Evolutionary conservation across 2,888 invertebrate genomes (phyloP), one percentile per base, ranked within the genome.

Genomic region (Melieria crassipennis): DNA sequence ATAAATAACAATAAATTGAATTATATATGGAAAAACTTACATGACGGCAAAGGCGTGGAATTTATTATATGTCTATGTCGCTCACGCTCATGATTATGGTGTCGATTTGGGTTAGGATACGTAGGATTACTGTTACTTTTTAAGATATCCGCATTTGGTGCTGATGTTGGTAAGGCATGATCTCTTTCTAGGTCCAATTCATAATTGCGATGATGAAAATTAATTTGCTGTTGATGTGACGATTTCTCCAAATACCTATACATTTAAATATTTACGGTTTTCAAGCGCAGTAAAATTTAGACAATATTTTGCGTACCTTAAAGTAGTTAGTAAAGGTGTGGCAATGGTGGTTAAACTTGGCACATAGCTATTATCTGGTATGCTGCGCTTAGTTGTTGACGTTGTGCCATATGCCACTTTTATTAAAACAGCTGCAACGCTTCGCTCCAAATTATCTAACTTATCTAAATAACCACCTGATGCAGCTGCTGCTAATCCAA

Each of bases 51-150:
- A 58, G 86, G 85, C 42, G 87, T 87, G 65, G 87, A 85, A 78
- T 84, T 86, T 30, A 83, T 78, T 16, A 81, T 67, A 69, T 86
- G 85, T 10, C 85, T 80, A 74, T 85, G 84, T 9, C 85, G 79
- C 69, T 85, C 85, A 58, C 85, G 79, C 52, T 85, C 85, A 73
- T 83, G 84, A 76, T 84, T 84, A 70, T 87, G 85, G 79, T 90
- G 89, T 46, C 89, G 86, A 83, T 90, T 92, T 46, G 92, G 92
- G 88, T 93, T 93, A 77, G 92, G 92, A 85, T 92, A 92, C 71
- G 92, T 90, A 75, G 92, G 91, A 84, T 93, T 92, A 86, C 91
- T 92, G 86, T 92, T 92, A 82, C 92, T 92, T 87, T 93, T 92
- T 82, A 92, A 88, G 79, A 93, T 92, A 86, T 92, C 92, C n/a